Evolutionary conservation across 2,888 invertebrate genomes (phyloP), one percentile per base, ranked within the genome.

Genomic region (Leptinotarsa haldemani): DNA sequence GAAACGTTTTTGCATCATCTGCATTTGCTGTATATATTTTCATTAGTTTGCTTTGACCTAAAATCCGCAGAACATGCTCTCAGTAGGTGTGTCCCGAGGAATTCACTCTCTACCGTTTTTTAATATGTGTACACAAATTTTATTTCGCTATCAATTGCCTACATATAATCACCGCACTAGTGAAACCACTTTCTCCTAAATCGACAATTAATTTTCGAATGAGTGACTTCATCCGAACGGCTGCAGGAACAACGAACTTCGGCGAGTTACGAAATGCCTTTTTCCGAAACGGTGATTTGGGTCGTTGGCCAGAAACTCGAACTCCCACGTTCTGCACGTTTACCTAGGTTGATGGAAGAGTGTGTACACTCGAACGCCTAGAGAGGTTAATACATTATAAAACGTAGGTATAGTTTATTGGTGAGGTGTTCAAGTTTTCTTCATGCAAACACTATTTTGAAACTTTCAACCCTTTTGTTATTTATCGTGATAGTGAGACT

Each of bases 231-330:
- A 56, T 22, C 56, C 4, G 20, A 56, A 22, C 22, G 53, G 53
- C 20, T 7, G 20, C 12, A 56, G 20, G 56, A 56, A 22, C 22
- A 22, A 3, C 56, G 56, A 56, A 56, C 56, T 20, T 18, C 1
- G 9, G 0, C 56, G 22, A 22, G 20, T 56, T 56, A 56, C 15
- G 56, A 56, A 56, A 56, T 56, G 13, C 22, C 53, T 53, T 53
- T 53, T 53, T 56, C 56, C 56, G 53, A 56, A 56, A 56, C 56
- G 22, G 9, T 22, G 56, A 22, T 12, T 56, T 56, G 13, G 22
- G 56, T 56, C 56, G 13, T 56, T 56, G 56, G 56, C 56, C 56
- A 56, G 20, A 56, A 56, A 56, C 56, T 56, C 22, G 56, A 56
- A 56, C 56, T 56, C 56, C 56, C 22, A 56, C 56, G 20, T 22